Percentiles rank a stretch among this genome's conserved stretches.
Evolutionary conservation across 2,888 invertebrate species (phyloP).

Genomic region (Dolichomitus sp.): DNA sequence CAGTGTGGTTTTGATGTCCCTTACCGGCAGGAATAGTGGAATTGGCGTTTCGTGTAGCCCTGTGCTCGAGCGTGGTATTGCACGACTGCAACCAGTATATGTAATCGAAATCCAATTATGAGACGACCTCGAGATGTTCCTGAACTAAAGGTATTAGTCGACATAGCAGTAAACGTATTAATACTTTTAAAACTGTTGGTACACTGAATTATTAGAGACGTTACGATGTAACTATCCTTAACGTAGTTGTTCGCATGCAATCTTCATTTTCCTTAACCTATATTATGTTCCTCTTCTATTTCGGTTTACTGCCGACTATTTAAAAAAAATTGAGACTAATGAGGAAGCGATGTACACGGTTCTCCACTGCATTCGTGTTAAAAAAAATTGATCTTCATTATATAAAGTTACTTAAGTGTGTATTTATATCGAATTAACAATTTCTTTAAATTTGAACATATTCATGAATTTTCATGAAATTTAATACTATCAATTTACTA

Average conservation of each 20-base stretch:
- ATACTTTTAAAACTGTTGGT: background rate
- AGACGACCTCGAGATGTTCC: slow-evolving; percentile 21
- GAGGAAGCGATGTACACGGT: too few relatives aligned
- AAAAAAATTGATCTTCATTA: too few relatives aligned
- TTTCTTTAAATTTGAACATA: too few relatives aligned
- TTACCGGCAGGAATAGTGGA: background rate
- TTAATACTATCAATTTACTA: too few relatives aligned
- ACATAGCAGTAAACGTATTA: slow-evolving; percentile 5
- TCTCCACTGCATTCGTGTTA: too few relatives aligned
- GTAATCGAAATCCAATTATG: slow-evolving; percentile 56
- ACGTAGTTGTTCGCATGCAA: background rate
- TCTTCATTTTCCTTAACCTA: background rate
- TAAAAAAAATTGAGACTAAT: background rate
- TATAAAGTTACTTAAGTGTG: too few relatives aligned
- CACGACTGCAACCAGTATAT: slow-evolving; percentile 1
- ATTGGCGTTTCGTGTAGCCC: background rate
- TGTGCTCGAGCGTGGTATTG: background rate
- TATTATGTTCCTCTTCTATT: background rate
- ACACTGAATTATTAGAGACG: background rate
- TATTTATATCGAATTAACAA: too few relatives aligned
- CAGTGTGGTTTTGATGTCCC: slow-evolving; percentile 33
- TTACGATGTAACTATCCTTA: background rate
- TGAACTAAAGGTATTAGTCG: slow-evolving; percentile 15
- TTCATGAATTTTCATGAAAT: too few relatives aligned
- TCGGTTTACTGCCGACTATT: background rate